A percentile compares a stretch with the other conserved stretches of the same genome.
Evolutionary conservation across 2,113 vertebrate species (phyloP).

Genomic region (Gambusia holbrooki): DNA sequence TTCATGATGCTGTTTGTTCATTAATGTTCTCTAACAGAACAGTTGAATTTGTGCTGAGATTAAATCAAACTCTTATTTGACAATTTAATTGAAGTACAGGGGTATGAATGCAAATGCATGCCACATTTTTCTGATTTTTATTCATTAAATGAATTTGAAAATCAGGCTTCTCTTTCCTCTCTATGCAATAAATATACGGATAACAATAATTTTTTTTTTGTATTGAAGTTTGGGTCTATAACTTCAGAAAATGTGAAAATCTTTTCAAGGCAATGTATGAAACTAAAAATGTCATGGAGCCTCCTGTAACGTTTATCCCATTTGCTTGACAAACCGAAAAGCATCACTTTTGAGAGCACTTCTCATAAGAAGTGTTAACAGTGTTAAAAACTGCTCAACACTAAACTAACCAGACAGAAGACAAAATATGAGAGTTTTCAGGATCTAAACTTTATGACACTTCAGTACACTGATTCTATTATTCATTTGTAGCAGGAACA

Average conservation of each 20-base stretch:
- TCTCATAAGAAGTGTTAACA: too few relatives aligned
- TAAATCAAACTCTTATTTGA: background rate
- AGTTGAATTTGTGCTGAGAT: background rate
- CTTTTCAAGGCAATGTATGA: background rate
- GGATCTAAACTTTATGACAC: too few relatives aligned
- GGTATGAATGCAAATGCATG: too few relatives aligned
- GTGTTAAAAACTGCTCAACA: too few relatives aligned
- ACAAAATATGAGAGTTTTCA: too few relatives aligned
- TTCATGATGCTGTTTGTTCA: background rate
- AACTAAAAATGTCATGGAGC: conserved; percentile 8
- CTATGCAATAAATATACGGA: background rate
- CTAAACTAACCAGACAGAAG: too few relatives aligned
- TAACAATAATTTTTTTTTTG: background rate
- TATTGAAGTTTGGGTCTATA: background rate
- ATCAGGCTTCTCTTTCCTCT: background rate
- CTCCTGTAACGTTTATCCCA: background rate
- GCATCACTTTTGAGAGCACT: too few relatives aligned
- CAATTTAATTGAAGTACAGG: background rate
- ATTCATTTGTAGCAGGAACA: too few relatives aligned
- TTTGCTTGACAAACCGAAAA: too few relatives aligned
- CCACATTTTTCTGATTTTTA: too few relatives aligned
- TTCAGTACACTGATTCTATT: too few relatives aligned
- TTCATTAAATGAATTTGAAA: background rate
- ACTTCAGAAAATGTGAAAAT: background rate
- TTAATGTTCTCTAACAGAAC: background rate